phyloP scores from a whole-genome alignment of 2,888 invertebrate species.

The Eurois occulta region DNA sequence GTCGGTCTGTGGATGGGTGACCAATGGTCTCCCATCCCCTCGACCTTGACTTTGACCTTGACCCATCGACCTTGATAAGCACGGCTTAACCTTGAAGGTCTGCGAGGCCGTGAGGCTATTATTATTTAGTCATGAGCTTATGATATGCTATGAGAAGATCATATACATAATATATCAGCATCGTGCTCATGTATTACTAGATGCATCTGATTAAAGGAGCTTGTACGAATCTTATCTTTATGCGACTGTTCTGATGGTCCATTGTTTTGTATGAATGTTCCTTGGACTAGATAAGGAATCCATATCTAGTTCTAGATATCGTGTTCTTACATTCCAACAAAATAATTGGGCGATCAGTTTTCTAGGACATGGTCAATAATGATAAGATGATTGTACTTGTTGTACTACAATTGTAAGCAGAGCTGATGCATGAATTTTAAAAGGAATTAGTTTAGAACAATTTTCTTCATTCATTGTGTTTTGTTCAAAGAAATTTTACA shows the following conservation, averaged over 20 bases:
- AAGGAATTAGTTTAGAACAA: not conserved
- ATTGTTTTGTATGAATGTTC: slow-evolving; percentile 42
- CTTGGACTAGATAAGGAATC: slow-evolving; percentile 33
- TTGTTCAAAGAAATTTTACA: not conserved
- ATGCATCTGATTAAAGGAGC: not conserved
- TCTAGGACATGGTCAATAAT: not conserved
- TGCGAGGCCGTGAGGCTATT: no score
- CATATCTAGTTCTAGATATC: slow-evolving; percentile 11
- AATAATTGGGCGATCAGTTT: slow-evolving; percentile 18
- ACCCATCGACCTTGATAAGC: no score
- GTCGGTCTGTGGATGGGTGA: no score
- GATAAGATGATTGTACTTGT: not conserved
- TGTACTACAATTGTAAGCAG: not conserved
- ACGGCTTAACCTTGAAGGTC: no score
- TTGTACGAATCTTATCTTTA: slow-evolving; percentile 27
- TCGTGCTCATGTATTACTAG: not conserved
- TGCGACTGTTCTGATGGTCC: slow-evolving; percentile 26
- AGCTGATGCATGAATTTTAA: not conserved
- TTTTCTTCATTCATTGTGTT: not conserved
- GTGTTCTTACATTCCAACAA: slow-evolving; percentile 21
- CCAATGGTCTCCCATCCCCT: no score
- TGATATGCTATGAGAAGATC: no score
- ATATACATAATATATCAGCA: slow-evolving; percentile 9
- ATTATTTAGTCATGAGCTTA: no score
- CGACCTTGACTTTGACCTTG: no score